Evolutionary conservation across 2,888 invertebrate genomes (phyloP), one percentile per base, ranked within the genome.

Genomic region (Nematopogon swammerdamellus): DNA sequence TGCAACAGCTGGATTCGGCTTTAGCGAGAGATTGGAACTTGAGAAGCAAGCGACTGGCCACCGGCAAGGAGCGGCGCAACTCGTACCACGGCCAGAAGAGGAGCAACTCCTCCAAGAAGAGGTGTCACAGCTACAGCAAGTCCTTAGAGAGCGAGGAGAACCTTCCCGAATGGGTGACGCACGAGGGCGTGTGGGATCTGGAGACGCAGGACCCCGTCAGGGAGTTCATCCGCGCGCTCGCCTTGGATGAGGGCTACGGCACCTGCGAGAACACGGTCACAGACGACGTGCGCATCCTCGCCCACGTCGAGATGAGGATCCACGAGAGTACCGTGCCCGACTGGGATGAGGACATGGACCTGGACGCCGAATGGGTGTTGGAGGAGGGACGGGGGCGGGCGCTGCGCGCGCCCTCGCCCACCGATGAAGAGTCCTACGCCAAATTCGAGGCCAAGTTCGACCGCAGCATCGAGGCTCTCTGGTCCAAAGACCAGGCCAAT

Each of bases 371-470:
- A 49, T 76, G 79, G 76, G 62, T 66, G 53, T 60, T 71, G 49
- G 57, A 65, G 3, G 73, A 72, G 19, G 69, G 70, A 18, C n/a
- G n/a, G n/a, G n/a, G n/a, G n/a, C n/a, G n/a, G n/a, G 47, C 29
- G 16, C 49, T n/a, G 36, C 64, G 65, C 51, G 65, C 62, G 14
- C 63, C 63, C 50, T 62, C 70, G 36, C 75, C 75, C 16, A 60
- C 64, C 58, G 82, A 83, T 58, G 73, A 75, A 56, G 77, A 83
- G 59, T 67, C 79, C 50, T 80, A 84, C 57, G 85, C 84, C 3
- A 80, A 82, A 57, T 80, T 86, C 58, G 81, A 84, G 61, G 85
- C 87, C 6, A 87, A 87, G 67, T 87, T 87, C 63, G 84, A 87
- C 63, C 81, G 83, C 55, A 85, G 82, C 63, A 79, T 87, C 54